Conservation (phyloP, 2,113 vertebrate genomes). For the Protomyctophum bolini region DNA sequence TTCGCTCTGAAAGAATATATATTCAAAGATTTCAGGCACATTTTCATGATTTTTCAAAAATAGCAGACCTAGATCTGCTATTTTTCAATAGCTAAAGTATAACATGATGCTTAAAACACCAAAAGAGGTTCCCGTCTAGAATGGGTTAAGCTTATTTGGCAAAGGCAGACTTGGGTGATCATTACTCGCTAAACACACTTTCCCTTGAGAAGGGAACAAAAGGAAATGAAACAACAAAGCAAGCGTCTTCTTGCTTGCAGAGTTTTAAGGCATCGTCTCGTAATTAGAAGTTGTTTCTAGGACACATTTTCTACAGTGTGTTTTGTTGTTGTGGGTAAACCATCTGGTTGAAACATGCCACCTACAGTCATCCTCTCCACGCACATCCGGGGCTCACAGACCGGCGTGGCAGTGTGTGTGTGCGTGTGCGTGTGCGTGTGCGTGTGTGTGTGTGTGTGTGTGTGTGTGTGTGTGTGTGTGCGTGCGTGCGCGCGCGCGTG, state of each 20-base stretch:
- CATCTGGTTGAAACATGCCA: constrained; percentile 55
- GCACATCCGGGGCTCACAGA: constrained; percentile 52
- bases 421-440: constrained; percentile 36
- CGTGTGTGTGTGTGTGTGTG: constrained; percentile 40
- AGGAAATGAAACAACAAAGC: no score
- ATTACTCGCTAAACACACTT: constrained; percentile 4
- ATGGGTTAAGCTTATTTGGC: constrained; percentile 55
- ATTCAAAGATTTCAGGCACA: no score
- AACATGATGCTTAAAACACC: no score
- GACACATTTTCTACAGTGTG: constrained; percentile 34
- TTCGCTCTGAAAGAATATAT: no score
- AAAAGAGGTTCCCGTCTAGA: no score
- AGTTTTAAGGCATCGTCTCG: constrained; percentile 7
- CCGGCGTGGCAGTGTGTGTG: constrained; percentile 46
- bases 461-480: constrained; percentile 35
- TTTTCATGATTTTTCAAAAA: no score
- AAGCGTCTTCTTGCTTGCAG: not conserved
- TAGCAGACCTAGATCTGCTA: no score
- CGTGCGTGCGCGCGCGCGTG: constrained; percentile 42
- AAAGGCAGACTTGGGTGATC: constrained; percentile 23
- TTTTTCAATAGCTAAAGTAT: no score
- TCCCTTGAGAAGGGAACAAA: not conserved
- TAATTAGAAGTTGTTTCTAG: constrained; percentile 18
- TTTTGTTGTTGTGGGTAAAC: constrained; percentile 30
- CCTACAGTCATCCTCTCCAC: constrained; percentile 44